A percentile compares a stretch with the other conserved stretches of the same genome.
Evolutionary conservation across 2,113 vertebrate genomes (phyloP).

Genomic region (Guaruba guarouba): DNA sequence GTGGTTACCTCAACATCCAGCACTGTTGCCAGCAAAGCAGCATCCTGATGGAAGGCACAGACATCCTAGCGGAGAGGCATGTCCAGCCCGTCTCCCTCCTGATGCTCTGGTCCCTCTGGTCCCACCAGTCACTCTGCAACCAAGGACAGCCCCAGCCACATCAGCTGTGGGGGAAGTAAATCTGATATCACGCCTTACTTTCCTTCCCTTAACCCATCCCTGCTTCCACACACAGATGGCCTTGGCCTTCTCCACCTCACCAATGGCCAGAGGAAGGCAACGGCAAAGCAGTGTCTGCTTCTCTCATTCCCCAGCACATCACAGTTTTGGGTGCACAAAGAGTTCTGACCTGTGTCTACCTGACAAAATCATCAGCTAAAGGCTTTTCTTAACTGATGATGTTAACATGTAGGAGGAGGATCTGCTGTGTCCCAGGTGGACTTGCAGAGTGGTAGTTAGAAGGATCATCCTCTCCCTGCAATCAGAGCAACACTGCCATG

Average conservation of each 20-base stretch:
- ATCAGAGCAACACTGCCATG: not conserved
- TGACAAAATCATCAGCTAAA: not conserved
- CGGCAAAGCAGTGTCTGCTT: not conserved
- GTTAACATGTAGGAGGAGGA: not conserved
- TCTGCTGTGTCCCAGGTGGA: not conserved
- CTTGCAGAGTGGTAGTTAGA: not conserved
- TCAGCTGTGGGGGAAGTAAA: not conserved
- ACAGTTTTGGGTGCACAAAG: not conserved
- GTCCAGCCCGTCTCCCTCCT: not conserved
- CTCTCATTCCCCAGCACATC: not conserved
- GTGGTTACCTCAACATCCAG: not conserved
- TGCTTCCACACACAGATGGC: not conserved
- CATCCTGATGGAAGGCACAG: not conserved
- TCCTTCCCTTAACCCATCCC: not conserved
- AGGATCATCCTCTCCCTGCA: not conserved
- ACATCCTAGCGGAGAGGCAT: not conserved
- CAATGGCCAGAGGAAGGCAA: not conserved
- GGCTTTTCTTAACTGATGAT: not conserved
- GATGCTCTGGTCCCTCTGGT: not conserved
- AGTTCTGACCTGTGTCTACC: not conserved
- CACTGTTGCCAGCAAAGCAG: not conserved
- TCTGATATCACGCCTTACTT: rapidly evolving
- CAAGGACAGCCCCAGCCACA: not conserved
- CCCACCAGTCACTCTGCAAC: not conserved
- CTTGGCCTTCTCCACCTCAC: not conserved